These are phyloP conservation scores for Penaeus indicus DNA, from an alignment of 1,140 invertebrate genomes.

Conservation along the genomic window DNA sequence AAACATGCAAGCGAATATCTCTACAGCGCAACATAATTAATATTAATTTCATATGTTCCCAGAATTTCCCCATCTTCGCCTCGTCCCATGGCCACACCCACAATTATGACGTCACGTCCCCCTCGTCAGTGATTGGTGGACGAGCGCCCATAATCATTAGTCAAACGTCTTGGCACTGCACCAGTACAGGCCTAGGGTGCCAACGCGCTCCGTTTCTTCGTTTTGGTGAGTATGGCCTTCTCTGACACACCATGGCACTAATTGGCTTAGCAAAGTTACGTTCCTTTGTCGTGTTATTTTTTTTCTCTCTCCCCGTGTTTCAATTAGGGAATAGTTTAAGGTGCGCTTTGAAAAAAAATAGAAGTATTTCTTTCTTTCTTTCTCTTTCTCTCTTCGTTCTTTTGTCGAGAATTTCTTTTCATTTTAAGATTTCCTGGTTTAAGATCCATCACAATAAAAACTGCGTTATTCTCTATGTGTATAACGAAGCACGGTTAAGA, in stretches of 20 bases:
- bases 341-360: too few species aligned
- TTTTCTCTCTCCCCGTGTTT: too few species aligned
- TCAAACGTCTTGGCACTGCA: slow-evolving; percentile 58
- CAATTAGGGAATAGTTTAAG: too few species aligned
- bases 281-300: too few species aligned
- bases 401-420: neutral
- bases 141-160: slow-evolving; percentile 58
- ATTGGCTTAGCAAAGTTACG: neutral
- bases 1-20: slow-evolving; percentile 11
- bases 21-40: neutral
- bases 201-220: slow-evolving; percentile 43
- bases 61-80: slow-evolving; percentile 41
- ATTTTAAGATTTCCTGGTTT: too few species aligned
- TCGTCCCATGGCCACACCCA: slow-evolving; percentile 48
- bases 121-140: slow-evolving; percentile 56
- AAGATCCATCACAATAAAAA: neutral
- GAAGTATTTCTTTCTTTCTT: neutral
- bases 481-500: too few species aligned
- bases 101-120: slow-evolving; percentile 47
- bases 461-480: too few species aligned
- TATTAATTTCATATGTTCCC: slow-evolving; percentile 35
- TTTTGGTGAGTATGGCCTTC: neutral
- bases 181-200: slow-evolving; percentile 24
- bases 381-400: neutral
- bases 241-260: neutral